phyloP scores from a whole-genome alignment of 2,797 vertebrate genomes.

The Lophotriccus pileatus region DNA sequence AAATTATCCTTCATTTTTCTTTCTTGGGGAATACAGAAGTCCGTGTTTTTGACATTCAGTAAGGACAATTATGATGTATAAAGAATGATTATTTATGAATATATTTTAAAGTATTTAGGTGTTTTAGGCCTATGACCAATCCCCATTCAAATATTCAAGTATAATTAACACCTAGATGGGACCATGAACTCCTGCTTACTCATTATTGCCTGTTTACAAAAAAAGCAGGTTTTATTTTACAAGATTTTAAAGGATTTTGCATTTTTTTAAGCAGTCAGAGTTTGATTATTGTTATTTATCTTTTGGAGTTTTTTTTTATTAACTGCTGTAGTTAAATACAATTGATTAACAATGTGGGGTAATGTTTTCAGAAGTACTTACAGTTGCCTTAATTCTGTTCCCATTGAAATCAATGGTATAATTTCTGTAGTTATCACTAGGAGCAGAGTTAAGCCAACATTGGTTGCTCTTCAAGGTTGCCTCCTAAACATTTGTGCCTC shows the following conservation, averaged over 20 bases:
- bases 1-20: neutral
- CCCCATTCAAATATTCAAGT: neutral
- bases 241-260: neutral
- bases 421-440: neutral
- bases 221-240: neutral
- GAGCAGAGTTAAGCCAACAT: neutral
- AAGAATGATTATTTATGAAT: conserved; percentile 55
- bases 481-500: neutral
- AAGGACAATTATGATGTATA: conserved; percentile 14
- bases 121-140: neutral
- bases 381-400: conserved; percentile 7
- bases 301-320: neutral
- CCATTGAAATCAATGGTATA: neutral
- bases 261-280: neutral
- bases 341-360: neutral
- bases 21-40: neutral
- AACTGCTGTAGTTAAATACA: neutral
- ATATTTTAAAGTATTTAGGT: conserved; percentile 15
- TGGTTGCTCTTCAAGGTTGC: neutral
- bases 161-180: neutral
- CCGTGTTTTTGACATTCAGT: neutral
- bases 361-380: neutral
- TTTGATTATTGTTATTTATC: conserved; percentile 39
- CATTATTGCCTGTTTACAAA: neutral
- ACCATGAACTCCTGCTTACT: neutral